Evolutionary conservation across 2,113 vertebrate genomes (phyloP), one percentile per base, ranked within the genome.

Genomic region (Turnix velox): DNA sequence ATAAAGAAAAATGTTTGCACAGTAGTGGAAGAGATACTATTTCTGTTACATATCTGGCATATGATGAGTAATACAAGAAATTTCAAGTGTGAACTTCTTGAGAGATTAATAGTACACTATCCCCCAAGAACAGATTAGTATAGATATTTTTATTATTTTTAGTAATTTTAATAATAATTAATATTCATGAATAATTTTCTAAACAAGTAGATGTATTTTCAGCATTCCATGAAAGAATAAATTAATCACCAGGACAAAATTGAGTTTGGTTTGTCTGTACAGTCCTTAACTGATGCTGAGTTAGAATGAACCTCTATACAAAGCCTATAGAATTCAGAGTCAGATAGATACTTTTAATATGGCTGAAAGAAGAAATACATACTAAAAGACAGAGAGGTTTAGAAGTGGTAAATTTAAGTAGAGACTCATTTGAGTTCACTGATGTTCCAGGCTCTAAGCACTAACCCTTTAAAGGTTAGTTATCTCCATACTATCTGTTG

Each of bases 321-420:
- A 81, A 65, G 6, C 8, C 10, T 10, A 30, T 2, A 43, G 31
- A 66, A 84, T 51, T 30, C 14, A 52, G 1, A 2, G 0, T 27
- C 48, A 82, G 5, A 7, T 22, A 54, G 27, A 23, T 58, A 42
- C 33, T 30, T 43, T 59, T n/a, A 40, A 27, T 42, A 61, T 24
- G 14, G 14, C 2, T 45, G 37, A 87, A 42, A 6, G 58, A 78
- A 45, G 9, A 28, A 79, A 31, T 23, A 2, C 18, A 2, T 57
- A 46, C 4, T 7, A 40, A 40, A 67, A 92, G 37, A 6, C 9
- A 3, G 0, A 0, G 0, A 6, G 2, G 0, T 4, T 39, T 48
- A 43, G 18, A 76, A 68, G 13, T 11, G 11, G 73, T 7, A 80
- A 88, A 80, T 37, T 5, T 74, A 10, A 49, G 18, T 37, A 69